These are phyloP conservation scores for Megaceryle maxima DNA, from an alignment of 2,113 vertebrate genomes.

Conservation along the genomic window DNA sequence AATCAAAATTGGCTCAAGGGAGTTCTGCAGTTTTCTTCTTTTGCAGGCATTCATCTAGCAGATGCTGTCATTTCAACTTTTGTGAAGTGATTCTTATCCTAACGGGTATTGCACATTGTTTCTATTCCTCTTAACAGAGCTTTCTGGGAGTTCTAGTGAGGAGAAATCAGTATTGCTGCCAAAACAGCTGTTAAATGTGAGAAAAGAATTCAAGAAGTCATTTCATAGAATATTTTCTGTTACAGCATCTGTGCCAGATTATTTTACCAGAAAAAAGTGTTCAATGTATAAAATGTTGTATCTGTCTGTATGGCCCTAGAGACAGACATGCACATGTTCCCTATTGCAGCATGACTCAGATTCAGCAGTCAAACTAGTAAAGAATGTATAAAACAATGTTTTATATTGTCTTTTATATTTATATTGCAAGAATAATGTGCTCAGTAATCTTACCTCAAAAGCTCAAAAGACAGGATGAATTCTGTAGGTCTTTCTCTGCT, in stretches of 20 bases:
- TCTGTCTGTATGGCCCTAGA: not conserved
- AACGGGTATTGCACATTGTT: not conserved
- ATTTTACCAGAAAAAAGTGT: not conserved
- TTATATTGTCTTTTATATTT: not conserved
- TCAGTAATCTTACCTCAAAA: not conserved
- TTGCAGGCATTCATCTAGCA: not conserved
- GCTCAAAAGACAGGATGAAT: not conserved
- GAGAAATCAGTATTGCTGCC: not conserved
- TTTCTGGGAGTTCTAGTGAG: not conserved
- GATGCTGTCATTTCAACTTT: not conserved
- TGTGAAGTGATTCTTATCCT: not conserved
- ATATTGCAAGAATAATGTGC: not conserved
- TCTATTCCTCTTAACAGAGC: not conserved
- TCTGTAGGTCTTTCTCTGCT: not conserved
- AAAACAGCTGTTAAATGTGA: not conserved
- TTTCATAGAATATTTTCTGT: not conserved
- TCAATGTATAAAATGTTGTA: not conserved
- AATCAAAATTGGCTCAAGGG: conserved; percentile 21
- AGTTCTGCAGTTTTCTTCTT: not conserved
- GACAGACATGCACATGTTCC: not conserved
- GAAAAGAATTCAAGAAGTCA: not conserved
- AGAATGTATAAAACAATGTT: not conserved
- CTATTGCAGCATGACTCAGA: not conserved
- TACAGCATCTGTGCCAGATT: conserved; percentile 4
- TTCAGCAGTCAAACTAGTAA: not conserved